Evolutionary conservation across 2,113 vertebrate species (phyloP).

Genomic region (Percina caprodes): DNA sequence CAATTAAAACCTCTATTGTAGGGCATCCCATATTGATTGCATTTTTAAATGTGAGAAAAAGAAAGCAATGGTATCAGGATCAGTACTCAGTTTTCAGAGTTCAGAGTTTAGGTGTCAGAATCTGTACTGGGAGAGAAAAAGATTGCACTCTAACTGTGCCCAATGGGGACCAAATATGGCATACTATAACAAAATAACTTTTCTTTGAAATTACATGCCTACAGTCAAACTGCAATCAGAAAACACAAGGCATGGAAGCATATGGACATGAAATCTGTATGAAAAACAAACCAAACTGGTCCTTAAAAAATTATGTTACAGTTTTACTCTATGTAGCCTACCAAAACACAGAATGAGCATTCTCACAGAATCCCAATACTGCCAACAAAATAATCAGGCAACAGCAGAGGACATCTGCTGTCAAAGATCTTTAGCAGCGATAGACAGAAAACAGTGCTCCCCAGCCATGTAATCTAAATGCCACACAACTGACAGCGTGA

Average conservation of each 20-base stretch:
- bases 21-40: background rate
- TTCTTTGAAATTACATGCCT: background rate
- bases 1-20: background rate
- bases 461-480: conserved; percentile 26
- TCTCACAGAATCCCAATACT: conserved; percentile 2
- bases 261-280: background rate
- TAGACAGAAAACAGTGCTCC: conserved; percentile 10
- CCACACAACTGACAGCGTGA: conserved; percentile 8
- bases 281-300: background rate
- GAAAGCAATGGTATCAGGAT: background rate
- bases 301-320: background rate
- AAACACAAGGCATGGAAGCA: background rate
- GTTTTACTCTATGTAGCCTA: background rate
- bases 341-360: background rate
- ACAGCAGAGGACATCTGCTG: conserved; percentile 8
- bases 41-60: background rate
- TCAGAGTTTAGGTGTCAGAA: background rate
- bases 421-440: conserved; percentile 9
- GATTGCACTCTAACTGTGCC: background rate
- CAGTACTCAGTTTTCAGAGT: background rate
- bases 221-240: background rate
- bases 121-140: background rate
- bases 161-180: background rate
- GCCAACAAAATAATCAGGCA: conserved; percentile 5
- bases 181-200: background rate